Conservation (phyloP, 2,113 vertebrate genomes). For the Sula dactylatra region DNA sequence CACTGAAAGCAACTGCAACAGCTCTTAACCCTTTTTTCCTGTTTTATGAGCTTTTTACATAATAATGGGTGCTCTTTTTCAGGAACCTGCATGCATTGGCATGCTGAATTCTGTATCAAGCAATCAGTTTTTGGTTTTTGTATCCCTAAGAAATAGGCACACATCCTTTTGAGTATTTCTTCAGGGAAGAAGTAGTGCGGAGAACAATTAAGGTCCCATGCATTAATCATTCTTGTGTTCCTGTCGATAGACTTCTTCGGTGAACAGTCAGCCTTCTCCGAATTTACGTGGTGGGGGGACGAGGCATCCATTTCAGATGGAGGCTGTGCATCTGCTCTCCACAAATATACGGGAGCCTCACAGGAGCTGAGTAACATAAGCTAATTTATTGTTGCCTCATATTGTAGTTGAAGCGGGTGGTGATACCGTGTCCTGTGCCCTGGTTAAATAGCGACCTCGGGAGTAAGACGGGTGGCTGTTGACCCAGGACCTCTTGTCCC, state of each 20-base stretch:
- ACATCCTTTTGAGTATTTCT: not conserved
- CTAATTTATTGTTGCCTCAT: not conserved
- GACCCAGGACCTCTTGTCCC: not conserved
- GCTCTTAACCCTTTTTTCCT: not conserved
- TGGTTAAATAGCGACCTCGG: fast-evolving
- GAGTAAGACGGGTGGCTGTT: not conserved
- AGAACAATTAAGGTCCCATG: fast-evolving
- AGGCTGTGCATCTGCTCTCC: fast-evolving
- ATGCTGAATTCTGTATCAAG: not conserved
- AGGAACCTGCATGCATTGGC: fast-evolving
- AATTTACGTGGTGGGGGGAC: fast-evolving
- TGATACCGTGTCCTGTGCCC: fast-evolving
- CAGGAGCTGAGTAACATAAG: not conserved
- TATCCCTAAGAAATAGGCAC: not conserved
- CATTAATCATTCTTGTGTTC: fast-evolving
- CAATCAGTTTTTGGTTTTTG: not conserved
- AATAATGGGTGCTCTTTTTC: fast-evolving
- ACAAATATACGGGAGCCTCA: fast-evolving
- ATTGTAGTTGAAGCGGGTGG: fast-evolving
- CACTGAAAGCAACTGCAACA: not conserved
- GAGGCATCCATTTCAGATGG: not conserved
- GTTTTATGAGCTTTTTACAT: not conserved
- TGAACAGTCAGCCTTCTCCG: not conserved
- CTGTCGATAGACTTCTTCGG: fast-evolving
- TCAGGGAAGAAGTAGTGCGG: too few relatives aligned